These are phyloP conservation scores for Spodoptera frugiperda DNA, from an alignment of 1,140 invertebrate species.

Conservation along the genomic window DNA sequence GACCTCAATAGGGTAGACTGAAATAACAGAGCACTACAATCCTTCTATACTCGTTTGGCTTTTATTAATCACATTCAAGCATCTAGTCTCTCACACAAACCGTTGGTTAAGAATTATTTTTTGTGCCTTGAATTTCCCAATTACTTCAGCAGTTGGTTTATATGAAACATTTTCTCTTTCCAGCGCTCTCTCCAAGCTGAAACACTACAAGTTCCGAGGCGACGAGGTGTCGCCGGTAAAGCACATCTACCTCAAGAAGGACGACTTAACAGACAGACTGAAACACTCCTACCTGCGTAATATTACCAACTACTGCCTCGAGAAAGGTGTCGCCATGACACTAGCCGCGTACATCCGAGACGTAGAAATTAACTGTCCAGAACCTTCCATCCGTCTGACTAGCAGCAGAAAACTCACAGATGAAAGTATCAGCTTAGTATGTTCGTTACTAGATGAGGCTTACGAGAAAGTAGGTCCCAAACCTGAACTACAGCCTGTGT, in stretches of 20 bases:
- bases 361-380: constrained; percentile 87
- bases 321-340: constrained; percentile 88
- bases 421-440: constrained; percentile 85
- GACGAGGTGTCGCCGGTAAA: constrained; percentile 91
- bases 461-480: constrained; percentile 74
- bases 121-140: too few species aligned
- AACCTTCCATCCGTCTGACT: constrained; percentile 89
- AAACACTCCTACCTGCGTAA: constrained; percentile 87
- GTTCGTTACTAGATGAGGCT: constrained; percentile 77
- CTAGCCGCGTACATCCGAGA: constrained; percentile 88
- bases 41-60: too few species aligned
- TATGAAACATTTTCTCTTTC: constrained; percentile 56
- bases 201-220: constrained; percentile 87
- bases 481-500: constrained; percentile 55
- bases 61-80: too few species aligned
- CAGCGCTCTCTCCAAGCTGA: constrained; percentile 80
- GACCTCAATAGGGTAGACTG: too few species aligned
- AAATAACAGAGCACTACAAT: too few species aligned
- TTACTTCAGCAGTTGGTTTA: too few species aligned
- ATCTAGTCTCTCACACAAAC: too few species aligned
- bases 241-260: constrained; percentile 89
- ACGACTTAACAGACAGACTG: constrained; percentile 80
- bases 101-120: too few species aligned
- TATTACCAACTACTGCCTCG: constrained; percentile 88
- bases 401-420: constrained; percentile 87